Evolutionary conservation across 2,113 vertebrate species (phyloP).

Genomic region (Paralichthys olivaceus): DNA sequence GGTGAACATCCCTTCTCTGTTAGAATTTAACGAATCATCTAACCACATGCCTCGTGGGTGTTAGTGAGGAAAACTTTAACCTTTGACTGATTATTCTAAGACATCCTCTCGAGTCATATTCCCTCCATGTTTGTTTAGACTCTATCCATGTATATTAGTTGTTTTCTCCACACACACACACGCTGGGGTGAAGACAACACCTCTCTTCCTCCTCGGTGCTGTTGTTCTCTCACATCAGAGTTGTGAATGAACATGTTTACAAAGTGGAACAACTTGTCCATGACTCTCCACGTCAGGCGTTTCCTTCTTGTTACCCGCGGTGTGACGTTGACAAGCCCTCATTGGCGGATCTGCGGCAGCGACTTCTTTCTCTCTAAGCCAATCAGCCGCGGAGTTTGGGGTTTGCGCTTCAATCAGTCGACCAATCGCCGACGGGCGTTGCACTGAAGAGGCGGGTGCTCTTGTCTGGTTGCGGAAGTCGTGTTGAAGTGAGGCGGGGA

Average conservation of each 20-base stretch:
- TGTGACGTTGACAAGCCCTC: constrained; percentile 52
- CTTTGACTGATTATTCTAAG: too few relatives aligned
- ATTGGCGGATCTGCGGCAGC: constrained; percentile 12
- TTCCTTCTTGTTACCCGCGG: constrained; percentile 66
- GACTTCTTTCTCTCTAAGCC: constrained; percentile 31
- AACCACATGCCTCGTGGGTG: too few relatives aligned
- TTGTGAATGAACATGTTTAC: neutral
- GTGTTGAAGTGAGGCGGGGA: constrained; percentile 71
- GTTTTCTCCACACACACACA: neutral
- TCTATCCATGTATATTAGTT: neutral
- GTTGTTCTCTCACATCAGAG: neutral
- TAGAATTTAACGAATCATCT: too few relatives aligned
- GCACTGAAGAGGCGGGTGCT: constrained; percentile 51
- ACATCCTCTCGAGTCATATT: too few relatives aligned
- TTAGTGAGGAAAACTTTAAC: too few relatives aligned
- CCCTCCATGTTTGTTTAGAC: too few relatives aligned
- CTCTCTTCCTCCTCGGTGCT: neutral
- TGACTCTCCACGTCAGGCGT: neutral
- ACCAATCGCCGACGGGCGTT: constrained; percentile 57
- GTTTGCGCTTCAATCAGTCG: neutral
- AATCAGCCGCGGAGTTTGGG: constrained; percentile 24
- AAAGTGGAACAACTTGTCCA: neutral
- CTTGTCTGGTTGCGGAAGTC: constrained; percentile 71
- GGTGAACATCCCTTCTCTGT: too few relatives aligned
- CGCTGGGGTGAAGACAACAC: neutral